Evolutionary conservation across 1,140 invertebrate genomes (phyloP).

Genomic region (Lysiphlebus fabarum): DNA sequence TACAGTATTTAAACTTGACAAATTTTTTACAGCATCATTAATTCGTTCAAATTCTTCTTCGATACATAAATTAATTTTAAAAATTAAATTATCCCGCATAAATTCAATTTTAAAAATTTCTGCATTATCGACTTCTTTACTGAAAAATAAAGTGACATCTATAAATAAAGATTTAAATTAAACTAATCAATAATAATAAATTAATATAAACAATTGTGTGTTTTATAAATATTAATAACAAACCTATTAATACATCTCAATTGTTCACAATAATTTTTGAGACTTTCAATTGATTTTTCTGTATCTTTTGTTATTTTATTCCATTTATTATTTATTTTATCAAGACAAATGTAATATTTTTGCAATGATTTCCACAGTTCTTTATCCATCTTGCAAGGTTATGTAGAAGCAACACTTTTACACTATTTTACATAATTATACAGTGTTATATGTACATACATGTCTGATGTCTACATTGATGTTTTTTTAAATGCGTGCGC

Average conservation of each 20-base stretch:
- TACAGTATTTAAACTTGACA: slow-evolving; percentile 36
- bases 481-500: too few relatives aligned
- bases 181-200: neutral
- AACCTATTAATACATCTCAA: neutral
- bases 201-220: neutral
- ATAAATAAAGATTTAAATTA: neutral
- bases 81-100: slow-evolving; percentile 34
- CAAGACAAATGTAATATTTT: neutral
- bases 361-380: neutral
- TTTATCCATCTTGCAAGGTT: slow-evolving; percentile 2
- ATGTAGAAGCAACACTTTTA: neutral
- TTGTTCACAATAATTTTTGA: slow-evolving; percentile 2
- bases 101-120: slow-evolving; percentile 34
- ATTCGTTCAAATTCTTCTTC: slow-evolving; percentile 35
- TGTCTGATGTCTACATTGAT: too few relatives aligned
- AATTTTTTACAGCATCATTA: slow-evolving; percentile 22
- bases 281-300: neutral
- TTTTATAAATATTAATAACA: neutral
- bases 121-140: slow-evolving; percentile 33
- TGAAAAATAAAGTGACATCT: slow-evolving; percentile 28
- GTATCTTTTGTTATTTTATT: too few relatives aligned
- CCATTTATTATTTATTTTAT: neutral
- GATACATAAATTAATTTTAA: slow-evolving; percentile 38
- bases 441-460: too few relatives aligned
- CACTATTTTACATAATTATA: too few relatives aligned